Percentiles rank a stretch among this genome's conserved stretches.
phyloP scores from a whole-genome alignment of 2,797 vertebrate genomes.

The Cossypha dichroa region DNA sequence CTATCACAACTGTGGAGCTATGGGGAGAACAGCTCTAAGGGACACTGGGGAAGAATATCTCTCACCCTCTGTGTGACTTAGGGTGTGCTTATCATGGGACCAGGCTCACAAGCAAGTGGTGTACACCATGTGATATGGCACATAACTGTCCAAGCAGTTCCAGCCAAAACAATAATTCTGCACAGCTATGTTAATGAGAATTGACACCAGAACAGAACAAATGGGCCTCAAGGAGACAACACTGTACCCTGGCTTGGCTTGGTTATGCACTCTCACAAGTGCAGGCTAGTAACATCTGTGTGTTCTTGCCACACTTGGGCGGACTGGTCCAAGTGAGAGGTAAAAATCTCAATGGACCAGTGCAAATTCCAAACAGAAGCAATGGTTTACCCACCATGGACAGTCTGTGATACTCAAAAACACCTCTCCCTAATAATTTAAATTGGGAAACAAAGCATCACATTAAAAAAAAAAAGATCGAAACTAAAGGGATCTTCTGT shows the following conservation, averaged over 20 bases:
- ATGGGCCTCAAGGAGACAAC: not conserved
- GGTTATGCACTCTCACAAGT: not conserved
- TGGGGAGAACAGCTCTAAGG: not conserved
- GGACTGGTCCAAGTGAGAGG: not conserved
- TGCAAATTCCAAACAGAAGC: not conserved
- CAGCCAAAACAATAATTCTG: not conserved
- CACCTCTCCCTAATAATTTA: not conserved
- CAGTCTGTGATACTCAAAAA: not conserved
- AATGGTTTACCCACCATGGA: not conserved
- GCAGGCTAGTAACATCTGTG: not conserved
- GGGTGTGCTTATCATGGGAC: not conserved
- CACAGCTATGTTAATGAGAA: not conserved
- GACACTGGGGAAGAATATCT: not conserved
- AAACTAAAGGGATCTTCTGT: not conserved
- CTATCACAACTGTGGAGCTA: not conserved
- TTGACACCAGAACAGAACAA: not conserved
- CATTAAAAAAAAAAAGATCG: not conserved
- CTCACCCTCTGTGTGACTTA: not conserved
- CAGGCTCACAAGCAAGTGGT: not conserved
- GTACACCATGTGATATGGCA: not conserved
- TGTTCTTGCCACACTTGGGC: not conserved
- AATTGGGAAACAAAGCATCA: not conserved
- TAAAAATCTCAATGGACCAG: not conserved
- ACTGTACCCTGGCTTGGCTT: not conserved
- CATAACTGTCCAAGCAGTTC: not conserved